Conservation (phyloP, 2,113 vertebrate genomes). For the Ceyx margarethae region DNA sequence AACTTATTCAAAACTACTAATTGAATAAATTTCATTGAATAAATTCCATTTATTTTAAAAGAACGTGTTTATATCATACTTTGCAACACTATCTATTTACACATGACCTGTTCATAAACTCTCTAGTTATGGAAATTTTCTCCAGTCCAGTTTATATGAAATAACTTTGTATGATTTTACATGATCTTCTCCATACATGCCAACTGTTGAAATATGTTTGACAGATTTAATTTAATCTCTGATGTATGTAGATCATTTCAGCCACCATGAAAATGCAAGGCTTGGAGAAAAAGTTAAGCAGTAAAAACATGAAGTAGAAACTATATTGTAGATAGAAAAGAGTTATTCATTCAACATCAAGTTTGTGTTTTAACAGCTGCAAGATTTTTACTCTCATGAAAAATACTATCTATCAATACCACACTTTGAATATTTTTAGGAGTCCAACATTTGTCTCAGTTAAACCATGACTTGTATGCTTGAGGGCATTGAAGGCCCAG, state of each 20-base stretch:
- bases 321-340: not conserved
- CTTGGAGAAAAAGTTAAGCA: not conserved
- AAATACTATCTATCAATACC: not conserved
- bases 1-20: not conserved
- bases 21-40: not conserved
- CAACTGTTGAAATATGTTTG: not conserved
- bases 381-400: not conserved
- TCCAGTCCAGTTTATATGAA: not conserved
- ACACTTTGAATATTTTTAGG: not conserved
- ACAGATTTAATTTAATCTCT: not conserved
- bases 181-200: not conserved
- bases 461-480: no score
- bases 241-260: not conserved
- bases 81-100: not conserved
- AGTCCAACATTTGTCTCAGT: not conserved
- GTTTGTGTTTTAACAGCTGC: not conserved
- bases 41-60: not conserved
- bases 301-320: not conserved
- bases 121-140: not conserved
- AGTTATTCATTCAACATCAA: not conserved
- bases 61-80: not conserved
- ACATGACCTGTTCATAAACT: not conserved
- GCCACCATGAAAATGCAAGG: not conserved
- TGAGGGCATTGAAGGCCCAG: not conserved
- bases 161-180: not conserved